These are phyloP conservation scores for Sylvilagus floridanus DNA, from an alignment of 2,797 vertebrate species.

Conservation along the genomic window DNA sequence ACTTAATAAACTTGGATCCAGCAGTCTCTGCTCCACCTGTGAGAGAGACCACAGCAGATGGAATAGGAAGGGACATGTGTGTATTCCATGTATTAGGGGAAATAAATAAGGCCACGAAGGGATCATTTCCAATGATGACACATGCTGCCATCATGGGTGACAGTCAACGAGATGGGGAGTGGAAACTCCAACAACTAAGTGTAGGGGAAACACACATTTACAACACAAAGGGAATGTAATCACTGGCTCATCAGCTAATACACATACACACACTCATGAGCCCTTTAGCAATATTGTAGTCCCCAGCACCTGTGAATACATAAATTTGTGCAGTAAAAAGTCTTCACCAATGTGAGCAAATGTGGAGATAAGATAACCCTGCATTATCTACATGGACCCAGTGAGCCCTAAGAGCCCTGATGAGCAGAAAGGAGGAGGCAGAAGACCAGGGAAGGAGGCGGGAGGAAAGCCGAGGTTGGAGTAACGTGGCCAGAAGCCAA, in stretches of 20 bases:
- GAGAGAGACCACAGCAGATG: not conserved
- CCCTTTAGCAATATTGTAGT: not conserved
- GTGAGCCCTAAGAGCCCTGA: not conserved
- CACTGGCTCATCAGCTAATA: not conserved
- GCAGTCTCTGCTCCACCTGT: not conserved
- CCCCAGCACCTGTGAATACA: not conserved
- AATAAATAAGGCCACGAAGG: not conserved
- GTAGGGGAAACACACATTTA: not conserved
- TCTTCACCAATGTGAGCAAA: not conserved
- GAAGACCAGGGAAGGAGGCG: not conserved
- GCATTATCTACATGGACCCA: not conserved
- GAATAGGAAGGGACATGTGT: not conserved
- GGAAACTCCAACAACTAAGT: not conserved
- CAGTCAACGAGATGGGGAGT: not conserved
- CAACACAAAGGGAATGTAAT: not conserved
- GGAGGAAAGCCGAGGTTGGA: not conserved
- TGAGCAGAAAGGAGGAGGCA: not conserved
- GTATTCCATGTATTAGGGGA: not conserved
- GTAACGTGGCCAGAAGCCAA: not conserved
- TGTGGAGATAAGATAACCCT: not conserved
- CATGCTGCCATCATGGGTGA: not conserved
- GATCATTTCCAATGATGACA: not conserved
- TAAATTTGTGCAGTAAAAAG: not conserved
- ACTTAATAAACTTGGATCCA: not conserved
- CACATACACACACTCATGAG: rapidly evolving